A percentile compares a stretch with the other conserved stretches of the same genome.
Conservation (phyloP, 2,113 vertebrate species). For the Prietella phreatophila region DNA sequence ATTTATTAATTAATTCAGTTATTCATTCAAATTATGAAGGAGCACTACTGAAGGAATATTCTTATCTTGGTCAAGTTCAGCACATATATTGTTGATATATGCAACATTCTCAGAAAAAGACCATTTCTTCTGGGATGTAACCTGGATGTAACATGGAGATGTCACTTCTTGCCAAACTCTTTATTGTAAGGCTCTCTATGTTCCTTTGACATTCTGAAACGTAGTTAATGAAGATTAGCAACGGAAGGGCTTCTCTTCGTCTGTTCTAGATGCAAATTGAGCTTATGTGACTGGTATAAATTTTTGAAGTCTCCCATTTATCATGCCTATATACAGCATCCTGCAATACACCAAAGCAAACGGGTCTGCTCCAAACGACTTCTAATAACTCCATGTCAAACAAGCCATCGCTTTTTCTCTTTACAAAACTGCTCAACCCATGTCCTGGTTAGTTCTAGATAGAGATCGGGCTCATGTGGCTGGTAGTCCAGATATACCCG, state of each 20-base stretch:
- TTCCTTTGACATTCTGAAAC: not conserved
- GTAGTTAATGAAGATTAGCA: not conserved
- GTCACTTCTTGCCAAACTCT: not conserved
- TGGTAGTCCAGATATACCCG: constrained; percentile 84
- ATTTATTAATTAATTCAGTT: no score
- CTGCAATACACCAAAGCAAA: not conserved
- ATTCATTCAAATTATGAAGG: not conserved
- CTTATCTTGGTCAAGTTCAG: not conserved
- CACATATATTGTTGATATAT: not conserved
- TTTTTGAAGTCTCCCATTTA: not conserved
- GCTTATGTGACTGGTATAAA: not conserved
- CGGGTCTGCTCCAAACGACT: not conserved
- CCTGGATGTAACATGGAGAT: not conserved
- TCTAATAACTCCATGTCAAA: constrained; percentile 64
- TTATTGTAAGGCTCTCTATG: not conserved
- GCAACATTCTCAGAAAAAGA: not conserved
- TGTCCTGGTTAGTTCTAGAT: constrained; percentile 81
- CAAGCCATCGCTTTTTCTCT: constrained; percentile 86
- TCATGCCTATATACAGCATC: not conserved
- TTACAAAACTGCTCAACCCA: constrained; percentile 87
- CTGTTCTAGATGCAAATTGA: not conserved
- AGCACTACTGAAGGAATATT: not conserved
- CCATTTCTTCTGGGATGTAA: not conserved
- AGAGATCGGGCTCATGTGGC: constrained; percentile 79
- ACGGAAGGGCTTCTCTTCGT: not conserved